phyloP scores from a whole-genome alignment of 2,888 invertebrate genomes.

The Drosophila hamatofila region DNA sequence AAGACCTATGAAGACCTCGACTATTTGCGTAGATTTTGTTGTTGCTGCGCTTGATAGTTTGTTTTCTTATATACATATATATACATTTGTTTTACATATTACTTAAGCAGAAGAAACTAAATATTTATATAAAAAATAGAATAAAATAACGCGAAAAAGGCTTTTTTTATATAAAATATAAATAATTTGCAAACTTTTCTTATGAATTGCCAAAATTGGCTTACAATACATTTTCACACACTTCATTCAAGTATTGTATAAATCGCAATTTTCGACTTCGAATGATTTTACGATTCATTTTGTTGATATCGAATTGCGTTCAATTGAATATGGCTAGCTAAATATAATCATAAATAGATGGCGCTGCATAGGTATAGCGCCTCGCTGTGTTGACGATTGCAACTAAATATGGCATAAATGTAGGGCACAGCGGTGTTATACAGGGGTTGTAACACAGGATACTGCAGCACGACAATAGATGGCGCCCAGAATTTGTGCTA shows the following conservation, averaged over 20 bases:
- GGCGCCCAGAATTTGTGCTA: not conserved
- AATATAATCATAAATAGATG: constrained; percentile 15
- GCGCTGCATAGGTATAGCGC: not conserved
- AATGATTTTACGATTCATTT: not conserved
- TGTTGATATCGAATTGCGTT: constrained; percentile 5
- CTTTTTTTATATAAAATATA: not conserved
- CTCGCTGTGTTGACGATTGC: not conserved
- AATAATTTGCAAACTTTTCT: not conserved
- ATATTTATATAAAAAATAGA: no score
- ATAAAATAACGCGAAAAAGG: no score
- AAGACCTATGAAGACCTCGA: constrained; percentile 13
- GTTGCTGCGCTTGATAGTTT: constrained; percentile 3
- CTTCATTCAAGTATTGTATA: not conserved
- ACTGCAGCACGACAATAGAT: not conserved
- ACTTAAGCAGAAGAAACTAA: not conserved
- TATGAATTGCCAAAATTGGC: not conserved
- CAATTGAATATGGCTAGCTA: no score
- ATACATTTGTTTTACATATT: not conserved
- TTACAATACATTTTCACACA: not conserved
- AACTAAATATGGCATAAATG: not conserved
- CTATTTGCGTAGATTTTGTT: constrained; percentile 23
- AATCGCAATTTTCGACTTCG: constrained; percentile 2
- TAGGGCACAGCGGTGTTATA: constrained; percentile 1
- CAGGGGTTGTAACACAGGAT: constrained; percentile 27
- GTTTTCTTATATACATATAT: not conserved